These are phyloP conservation scores for Incurvaria masculella DNA, from an alignment of 2,888 invertebrate genomes.

Conservation along the genomic window DNA sequence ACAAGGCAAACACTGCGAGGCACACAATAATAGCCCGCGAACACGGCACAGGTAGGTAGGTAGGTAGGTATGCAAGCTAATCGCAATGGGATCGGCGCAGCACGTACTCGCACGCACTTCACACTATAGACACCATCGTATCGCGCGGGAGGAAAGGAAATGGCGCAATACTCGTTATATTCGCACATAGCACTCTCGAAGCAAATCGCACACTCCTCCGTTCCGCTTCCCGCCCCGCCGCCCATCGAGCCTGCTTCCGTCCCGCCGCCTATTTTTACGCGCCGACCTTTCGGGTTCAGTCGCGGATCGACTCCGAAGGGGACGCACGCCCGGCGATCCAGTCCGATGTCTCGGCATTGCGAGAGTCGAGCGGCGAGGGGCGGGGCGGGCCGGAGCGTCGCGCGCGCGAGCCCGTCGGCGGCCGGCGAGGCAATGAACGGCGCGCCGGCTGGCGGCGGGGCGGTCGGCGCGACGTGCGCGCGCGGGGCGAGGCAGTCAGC, in stretches of 20 bases:
- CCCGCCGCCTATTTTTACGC: constrained; percentile 51
- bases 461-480: constrained; percentile 18
- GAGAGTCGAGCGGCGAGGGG: constrained; percentile 12
- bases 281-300: constrained; percentile 53
- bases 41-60: background rate
- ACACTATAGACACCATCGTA: background rate
- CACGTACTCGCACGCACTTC: background rate
- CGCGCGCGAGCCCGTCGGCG: constrained; percentile 46
- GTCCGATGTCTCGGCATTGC: constrained; percentile 22
- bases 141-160: background rate
- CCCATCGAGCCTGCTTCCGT: constrained; percentile 45
- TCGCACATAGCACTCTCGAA: constrained; percentile 25
- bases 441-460: constrained; percentile 50
- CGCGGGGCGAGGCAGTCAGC: constrained; percentile 43
- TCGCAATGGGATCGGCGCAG: background rate
- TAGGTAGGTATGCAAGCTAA: no score
- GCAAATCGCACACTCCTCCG: constrained; percentile 50
- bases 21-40: background rate
- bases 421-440: constrained; percentile 70
- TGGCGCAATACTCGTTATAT: background rate
- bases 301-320: background rate
- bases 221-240: constrained; percentile 45
- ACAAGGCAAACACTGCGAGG: background rate
- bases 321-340: background rate
- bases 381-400: constrained; percentile 12